These are phyloP conservation scores for Poeciliopsis occidentalis DNA, from an alignment of 2,113 vertebrate genomes.

Conservation along the genomic window DNA sequence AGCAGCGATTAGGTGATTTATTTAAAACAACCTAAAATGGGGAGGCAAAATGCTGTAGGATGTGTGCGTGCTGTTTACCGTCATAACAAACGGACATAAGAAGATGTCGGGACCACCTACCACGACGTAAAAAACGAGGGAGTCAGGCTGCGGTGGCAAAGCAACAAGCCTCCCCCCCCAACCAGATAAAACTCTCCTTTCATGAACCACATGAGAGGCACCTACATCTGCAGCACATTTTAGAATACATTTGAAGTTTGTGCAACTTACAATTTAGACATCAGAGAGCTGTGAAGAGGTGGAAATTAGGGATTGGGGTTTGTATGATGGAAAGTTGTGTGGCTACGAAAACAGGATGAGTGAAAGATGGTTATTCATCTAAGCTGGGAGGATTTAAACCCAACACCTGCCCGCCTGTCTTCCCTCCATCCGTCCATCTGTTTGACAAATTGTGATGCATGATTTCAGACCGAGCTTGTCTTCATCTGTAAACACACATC, in stretches of 20 bases:
- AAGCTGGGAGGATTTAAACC: slow-evolving; percentile 44
- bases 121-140: slow-evolving; percentile 37
- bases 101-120: slow-evolving; percentile 68
- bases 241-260: slow-evolving; percentile 64
- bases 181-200: slow-evolving; percentile 77
- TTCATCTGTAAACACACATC: slow-evolving; percentile 19
- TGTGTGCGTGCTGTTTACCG: slow-evolving; percentile 51
- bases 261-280: slow-evolving; percentile 50
- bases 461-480: slow-evolving; percentile 20
- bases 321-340: slow-evolving; percentile 69
- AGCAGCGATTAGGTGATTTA: slow-evolving; percentile 46
- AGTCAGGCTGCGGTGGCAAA: slow-evolving; percentile 52
- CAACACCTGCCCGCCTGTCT: slow-evolving; percentile 59
- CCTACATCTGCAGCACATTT: slow-evolving; percentile 78
- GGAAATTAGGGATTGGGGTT: slow-evolving; percentile 77
- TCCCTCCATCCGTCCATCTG: slow-evolving; percentile 1
- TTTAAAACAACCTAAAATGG: slow-evolving; percentile 49
- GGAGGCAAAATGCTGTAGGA: slow-evolving; percentile 35
- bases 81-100: slow-evolving; percentile 50
- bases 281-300: slow-evolving; percentile 74
- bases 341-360: slow-evolving; percentile 65
- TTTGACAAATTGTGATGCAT: slow-evolving; percentile 19
- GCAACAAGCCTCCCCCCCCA: slow-evolving; percentile 44
- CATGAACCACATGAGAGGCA: slow-evolving; percentile 72
- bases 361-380: slow-evolving; percentile 54